Conservation (phyloP, 2,797 vertebrate genomes). For the Jordanella pulchra region DNA sequence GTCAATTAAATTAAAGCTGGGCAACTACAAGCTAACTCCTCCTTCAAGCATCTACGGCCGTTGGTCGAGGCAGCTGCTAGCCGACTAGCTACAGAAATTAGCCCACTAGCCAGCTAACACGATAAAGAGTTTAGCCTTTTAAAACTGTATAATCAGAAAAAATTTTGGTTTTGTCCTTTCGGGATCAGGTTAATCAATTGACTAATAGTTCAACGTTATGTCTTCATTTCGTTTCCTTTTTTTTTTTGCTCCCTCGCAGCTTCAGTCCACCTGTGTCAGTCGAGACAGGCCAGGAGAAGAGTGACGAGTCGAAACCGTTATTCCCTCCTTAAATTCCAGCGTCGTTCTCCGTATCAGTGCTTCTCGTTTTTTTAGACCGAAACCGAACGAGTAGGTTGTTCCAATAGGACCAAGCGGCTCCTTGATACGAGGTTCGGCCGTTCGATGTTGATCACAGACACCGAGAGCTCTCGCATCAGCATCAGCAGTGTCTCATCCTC, state of each 20-base stretch:
- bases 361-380: accelerated
- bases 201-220: conserved; percentile 10
- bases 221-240: conserved; percentile 33
- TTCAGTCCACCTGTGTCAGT: conserved; percentile 74
- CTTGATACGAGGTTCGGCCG: conserved; percentile 23
- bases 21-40: conserved; percentile 49
- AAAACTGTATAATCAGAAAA: neutral
- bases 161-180: neutral
- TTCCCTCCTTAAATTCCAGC: conserved; percentile 18
- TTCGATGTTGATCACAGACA: conserved; percentile 61
- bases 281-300: conserved; percentile 59
- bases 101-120: conserved; percentile 68
- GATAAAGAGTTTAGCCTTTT: conserved; percentile 23
- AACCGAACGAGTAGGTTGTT: neutral
- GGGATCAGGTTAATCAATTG: neutral
- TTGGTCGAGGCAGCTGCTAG: conserved; percentile 58
- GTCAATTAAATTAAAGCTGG: conserved; percentile 21
- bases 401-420: conserved; percentile 5
- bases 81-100: conserved; percentile 72
- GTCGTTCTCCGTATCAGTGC: neutral
- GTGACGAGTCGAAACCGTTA: conserved; percentile 47
- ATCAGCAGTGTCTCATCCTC: conserved; percentile 72
- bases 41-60: conserved; percentile 65
- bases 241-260: conserved; percentile 33
- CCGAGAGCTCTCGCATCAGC: conserved; percentile 77